Conservation (phyloP, 2,113 vertebrate species). For the Bubo scandiacus region DNA sequence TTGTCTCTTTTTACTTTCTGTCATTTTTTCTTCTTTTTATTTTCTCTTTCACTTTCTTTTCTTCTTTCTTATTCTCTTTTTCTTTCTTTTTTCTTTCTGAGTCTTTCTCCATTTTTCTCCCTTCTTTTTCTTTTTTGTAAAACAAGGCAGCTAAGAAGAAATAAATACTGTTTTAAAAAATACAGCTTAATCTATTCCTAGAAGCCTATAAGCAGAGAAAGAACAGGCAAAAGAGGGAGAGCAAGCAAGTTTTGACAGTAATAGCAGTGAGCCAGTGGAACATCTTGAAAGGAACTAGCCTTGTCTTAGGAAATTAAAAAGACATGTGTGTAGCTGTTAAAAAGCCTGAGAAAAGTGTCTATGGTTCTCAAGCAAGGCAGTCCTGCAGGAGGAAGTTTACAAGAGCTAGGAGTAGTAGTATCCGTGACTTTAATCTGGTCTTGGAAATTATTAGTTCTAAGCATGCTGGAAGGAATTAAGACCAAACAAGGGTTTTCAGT, state of each 20-base stretch:
- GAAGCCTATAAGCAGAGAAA: conserved; percentile 44
- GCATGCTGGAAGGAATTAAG: conserved; percentile 49
- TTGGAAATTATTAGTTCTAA: conserved; percentile 53
- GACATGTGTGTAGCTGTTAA: conserved; percentile 40
- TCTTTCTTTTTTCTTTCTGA: neutral
- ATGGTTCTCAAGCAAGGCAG: neutral
- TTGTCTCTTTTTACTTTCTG: accelerated
- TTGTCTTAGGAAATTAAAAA: conserved; percentile 66
- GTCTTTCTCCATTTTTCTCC: neutral
- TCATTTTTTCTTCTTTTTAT: too few relatives aligned
- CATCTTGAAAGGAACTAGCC: conserved; percentile 57
- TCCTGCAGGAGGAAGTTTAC: conserved; percentile 40
- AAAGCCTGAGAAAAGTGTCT: conserved; percentile 44
- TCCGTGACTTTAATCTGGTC: conserved; percentile 37
- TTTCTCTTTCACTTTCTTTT: accelerated
- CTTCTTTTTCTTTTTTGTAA: neutral
- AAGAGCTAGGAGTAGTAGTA: conserved; percentile 28
- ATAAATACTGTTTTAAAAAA: neutral
- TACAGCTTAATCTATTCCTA: conserved; percentile 38
- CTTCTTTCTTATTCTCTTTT: neutral
- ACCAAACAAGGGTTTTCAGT: conserved; percentile 37
- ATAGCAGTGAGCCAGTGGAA: conserved; percentile 30
- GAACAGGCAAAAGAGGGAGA: neutral
- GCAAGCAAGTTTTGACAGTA: conserved; percentile 37
- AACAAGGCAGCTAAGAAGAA: neutral